Evolutionary conservation across 2,888 invertebrate species (phyloP).

Genomic region (Microdon myrmicae): DNA sequence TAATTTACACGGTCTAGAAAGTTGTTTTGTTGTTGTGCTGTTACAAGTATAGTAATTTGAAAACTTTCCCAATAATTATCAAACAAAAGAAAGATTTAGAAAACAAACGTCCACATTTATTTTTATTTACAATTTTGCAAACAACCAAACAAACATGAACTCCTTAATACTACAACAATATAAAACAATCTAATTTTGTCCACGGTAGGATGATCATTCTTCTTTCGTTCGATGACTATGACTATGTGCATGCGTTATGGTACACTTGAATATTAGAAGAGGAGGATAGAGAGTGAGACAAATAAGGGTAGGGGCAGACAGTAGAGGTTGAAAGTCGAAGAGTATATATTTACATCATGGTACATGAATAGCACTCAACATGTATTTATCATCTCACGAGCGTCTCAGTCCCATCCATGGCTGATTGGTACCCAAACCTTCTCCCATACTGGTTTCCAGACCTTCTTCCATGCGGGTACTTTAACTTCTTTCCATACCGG

Average conservation of each 20-base stretch:
- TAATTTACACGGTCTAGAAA: too few relatives aligned
- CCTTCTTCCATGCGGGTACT: slow-evolving; percentile 81
- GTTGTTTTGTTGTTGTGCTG: too few relatives aligned
- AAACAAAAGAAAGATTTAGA: too few relatives aligned
- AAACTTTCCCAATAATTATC: too few relatives aligned
- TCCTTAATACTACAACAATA: slow-evolving; percentile 40
- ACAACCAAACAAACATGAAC: too few relatives aligned
- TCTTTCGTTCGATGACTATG: slow-evolving; percentile 26
- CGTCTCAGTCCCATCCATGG: slow-evolving; percentile 61
- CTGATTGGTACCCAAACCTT: slow-evolving; percentile 82
- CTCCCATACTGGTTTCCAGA: slow-evolving; percentile 85
- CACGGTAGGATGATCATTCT: slow-evolving; percentile 18
- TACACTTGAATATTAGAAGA: slow-evolving; percentile 28
- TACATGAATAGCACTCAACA: slow-evolving; percentile 43
- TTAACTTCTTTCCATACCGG: slow-evolving; percentile 77
- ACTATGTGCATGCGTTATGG: slow-evolving; percentile 44
- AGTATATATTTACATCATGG: slow-evolving; percentile 52
- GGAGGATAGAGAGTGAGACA: background rate
- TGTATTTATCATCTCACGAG: slow-evolving; percentile 9
- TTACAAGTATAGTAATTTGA: too few relatives aligned
- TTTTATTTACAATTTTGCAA: too few relatives aligned
- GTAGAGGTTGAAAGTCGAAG: slow-evolving; percentile 28
- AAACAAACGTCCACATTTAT: too few relatives aligned
- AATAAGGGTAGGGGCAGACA: background rate
- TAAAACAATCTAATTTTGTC: slow-evolving; percentile 45